Base-by-base conservation (phyloP, 37 sponge, comb jelly and placozoan genomes). In the Geodia barretti region DNA sequence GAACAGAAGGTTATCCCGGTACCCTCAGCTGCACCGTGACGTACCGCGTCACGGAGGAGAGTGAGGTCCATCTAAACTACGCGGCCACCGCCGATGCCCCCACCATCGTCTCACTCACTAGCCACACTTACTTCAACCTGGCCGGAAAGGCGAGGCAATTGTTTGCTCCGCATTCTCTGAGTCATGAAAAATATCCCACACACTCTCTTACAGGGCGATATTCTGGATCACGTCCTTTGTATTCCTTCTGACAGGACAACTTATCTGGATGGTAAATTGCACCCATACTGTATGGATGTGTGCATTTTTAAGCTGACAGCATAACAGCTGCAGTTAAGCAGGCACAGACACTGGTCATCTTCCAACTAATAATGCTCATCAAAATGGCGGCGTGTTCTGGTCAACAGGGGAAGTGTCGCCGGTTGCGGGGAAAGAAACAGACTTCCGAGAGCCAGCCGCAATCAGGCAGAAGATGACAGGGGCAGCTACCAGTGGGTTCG, bases 81-180 rank as follows among this genome's bases (percentile, higher is more conserved):
- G 1, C 73, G 60, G 98, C 95, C 23, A 83, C 79, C 4, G 75
- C 89, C 70, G 79, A 82, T 66, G 64, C 36, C 14, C 79, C 88
- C 25, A 95, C 96, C n/a, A 89, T 91, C 38, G 72, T 98, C 59
- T 93, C 92, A 65, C 77, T 98, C 41, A 80, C 88, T 35, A 95
- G 91, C 81, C 98, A 98, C 64, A 85, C 96, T 72, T 98, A 98
- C 74, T 98, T 98, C 75, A 98, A 98, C 60, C 87, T 98, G 63
- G 78, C 73, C 23, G 93, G 93, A 14, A 76, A 83, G 41, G 80
- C 80, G 67, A 68, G 76, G n/a, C n/a, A n/a, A n/a, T n/a, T 78
- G 24, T 65, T 37, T 54, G 67, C 66, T 25, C 40, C 59, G 19
- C 31, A 59, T 74, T 14, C 32, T 19, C 60, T 21, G 11, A 58